Evolutionary conservation across 1,140 invertebrate genomes (phyloP).

Genomic region (Protaetia brevitarsis): DNA sequence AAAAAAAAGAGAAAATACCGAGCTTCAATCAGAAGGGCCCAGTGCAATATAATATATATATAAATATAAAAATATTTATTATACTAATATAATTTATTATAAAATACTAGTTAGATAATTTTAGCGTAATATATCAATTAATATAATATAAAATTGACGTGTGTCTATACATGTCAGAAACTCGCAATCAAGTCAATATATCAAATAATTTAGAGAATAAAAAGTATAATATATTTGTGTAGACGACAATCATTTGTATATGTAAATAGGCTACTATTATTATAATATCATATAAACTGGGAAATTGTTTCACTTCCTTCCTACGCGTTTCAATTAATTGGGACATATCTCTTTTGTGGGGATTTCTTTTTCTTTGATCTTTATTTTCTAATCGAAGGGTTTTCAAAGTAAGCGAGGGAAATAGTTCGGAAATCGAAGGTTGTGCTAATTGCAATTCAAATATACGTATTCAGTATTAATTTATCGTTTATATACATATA

Average conservation of each 20-base stretch:
- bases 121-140: neutral
- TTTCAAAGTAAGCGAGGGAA: neutral
- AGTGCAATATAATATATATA: slow-evolving; percentile 34
- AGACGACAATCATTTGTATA: slow-evolving; percentile 9
- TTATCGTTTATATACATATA: slow-evolving; percentile 15
- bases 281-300: neutral
- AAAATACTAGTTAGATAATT: slow-evolving; percentile 1
- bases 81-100: slow-evolving; percentile 2
- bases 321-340: slow-evolving; percentile 42
- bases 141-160: slow-evolving; percentile 4
- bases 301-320: slow-evolving; percentile 25
- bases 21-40: slow-evolving; percentile 33
- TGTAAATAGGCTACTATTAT: slow-evolving; percentile 9
- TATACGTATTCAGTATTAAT: slow-evolving; percentile 23
- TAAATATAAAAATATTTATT: slow-evolving; percentile 1
- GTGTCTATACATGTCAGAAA: slow-evolving; percentile 20
- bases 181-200: slow-evolving; percentile 41
- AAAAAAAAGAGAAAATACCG: slow-evolving; percentile 22
- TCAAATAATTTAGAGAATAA: neutral
- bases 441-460: slow-evolving; percentile 20
- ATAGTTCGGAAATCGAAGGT: slow-evolving; percentile 1
- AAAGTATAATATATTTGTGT: slow-evolving; percentile 21
- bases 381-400: neutral
- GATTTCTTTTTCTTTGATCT: too few relatives aligned
- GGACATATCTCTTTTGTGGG: slow-evolving; percentile 39